Base-by-base conservation (phyloP, 2,113 vertebrate species). In the Apteryx owenii region DNA sequence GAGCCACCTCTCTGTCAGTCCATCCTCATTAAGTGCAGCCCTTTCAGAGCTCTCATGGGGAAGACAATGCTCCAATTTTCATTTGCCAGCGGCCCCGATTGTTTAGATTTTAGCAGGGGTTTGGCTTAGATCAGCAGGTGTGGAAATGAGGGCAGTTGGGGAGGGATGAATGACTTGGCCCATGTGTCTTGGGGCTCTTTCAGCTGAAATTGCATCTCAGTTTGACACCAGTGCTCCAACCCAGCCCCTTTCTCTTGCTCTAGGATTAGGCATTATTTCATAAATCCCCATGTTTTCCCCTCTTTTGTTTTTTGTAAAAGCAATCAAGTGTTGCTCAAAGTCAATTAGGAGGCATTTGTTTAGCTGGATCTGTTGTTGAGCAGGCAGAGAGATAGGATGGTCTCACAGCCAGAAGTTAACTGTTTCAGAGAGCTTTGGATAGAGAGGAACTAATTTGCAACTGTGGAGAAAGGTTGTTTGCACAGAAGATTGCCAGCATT, bases 41-140 rank as follows among this genome's bases (percentile, higher is more conserved):
- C 95, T 97, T 95, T 97, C 91, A 96, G 96, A 94, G 93, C 91
- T 85, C 95, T 97, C 87, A 51, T 95, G 95, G 96, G 96, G 89
- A 97, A 97, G 96, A 97, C 97, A 98, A 97, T 97, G 94, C 93
- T 95, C 94, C 90, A 91, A 68, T 97, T 98, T 97, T 93, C 83
- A 3, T 98, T 98, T 97, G 94, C 96, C 95, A 97, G 96, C 79
- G 81, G 91, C 96, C 88, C 73, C 7, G 94, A 96, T 98, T 97
- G 95, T 98, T 98, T 95, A 85, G 90, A 69, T 96, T 98, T 97
- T 96, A 86, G 89, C 94, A 95, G 95, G 96, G 95, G 93, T 95
- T 97, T 96, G 97, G 96, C 97, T 97, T 96, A 96, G 93, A 96
- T 93, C 97, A 97, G 98, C 95, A 98, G 97, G 96, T 97, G 95